Conservation (phyloP, 1,140 invertebrate species). For the Scaptomyza pallida region DNA sequence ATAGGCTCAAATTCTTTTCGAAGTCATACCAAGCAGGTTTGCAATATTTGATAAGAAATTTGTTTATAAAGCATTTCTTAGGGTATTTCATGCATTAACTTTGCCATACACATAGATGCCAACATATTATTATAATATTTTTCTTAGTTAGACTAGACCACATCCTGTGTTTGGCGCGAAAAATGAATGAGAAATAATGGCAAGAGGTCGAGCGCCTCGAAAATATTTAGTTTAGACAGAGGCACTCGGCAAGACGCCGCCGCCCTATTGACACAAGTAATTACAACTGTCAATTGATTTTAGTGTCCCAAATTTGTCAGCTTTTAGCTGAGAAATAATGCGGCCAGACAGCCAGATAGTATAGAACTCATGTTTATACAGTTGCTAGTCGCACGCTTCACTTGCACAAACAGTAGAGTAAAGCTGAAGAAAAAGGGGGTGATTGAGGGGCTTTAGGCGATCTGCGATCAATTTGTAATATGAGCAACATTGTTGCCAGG, state of each 20-base stretch:
- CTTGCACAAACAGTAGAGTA: no score
- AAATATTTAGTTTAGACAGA: conserved; percentile 3
- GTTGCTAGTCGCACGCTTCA: conserved; percentile 54
- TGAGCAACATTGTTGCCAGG: conserved; percentile 42
- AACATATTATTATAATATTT: conserved; percentile 3
- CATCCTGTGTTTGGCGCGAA: conserved; percentile 38
- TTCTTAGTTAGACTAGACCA: conserved; percentile 6
- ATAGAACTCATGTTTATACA: conserved; percentile 57
- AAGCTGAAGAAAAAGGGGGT: no score
- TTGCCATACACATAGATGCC: conserved; percentile 2
- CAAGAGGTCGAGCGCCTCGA: conserved; percentile 29
- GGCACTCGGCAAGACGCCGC: conserved; percentile 3
- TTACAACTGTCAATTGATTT: conserved; percentile 78
- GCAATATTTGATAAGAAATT: no score
- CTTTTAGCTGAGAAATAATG: conserved; percentile 52
- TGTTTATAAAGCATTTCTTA: neutral
- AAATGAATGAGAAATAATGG: conserved; percentile 36
- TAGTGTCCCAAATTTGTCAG: conserved; percentile 79
- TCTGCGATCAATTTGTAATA: conserved; percentile 39
- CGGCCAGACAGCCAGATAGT: conserved; percentile 6
- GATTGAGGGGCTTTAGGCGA: neutral
- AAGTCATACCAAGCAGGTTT: no score
- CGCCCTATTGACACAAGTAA: conserved; percentile 74
- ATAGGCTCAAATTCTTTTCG: no score
- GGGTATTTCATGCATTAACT: neutral